phyloP scores from a whole-genome alignment of 1,140 invertebrate species.

The Panagrolaimus sp. region DNA sequence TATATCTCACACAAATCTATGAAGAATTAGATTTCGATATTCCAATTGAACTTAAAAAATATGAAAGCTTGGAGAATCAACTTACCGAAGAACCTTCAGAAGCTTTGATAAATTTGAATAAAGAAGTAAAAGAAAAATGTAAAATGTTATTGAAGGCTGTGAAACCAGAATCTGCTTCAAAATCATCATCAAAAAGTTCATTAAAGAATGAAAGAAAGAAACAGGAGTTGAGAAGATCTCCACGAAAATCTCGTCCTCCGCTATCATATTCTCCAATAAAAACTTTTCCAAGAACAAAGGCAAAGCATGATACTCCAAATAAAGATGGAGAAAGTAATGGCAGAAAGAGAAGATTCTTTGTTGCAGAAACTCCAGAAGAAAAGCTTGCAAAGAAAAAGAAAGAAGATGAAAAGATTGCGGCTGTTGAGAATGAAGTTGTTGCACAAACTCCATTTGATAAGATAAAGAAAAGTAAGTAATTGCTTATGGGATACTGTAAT shows the following conservation, averaged over 20 bases:
- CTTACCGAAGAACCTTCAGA: background rate
- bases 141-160: background rate
- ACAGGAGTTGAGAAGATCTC: background rate
- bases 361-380: constrained; percentile 1
- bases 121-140: background rate
- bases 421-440: background rate
- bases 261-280: background rate
- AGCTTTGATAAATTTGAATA: background rate
- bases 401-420: background rate
- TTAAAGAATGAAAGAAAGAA: background rate
- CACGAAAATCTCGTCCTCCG: background rate
- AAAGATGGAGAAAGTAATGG: background rate
- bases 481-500: background rate
- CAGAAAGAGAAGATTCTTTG: background rate
- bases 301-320: background rate
- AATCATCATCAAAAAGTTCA: too few species aligned
- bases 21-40: background rate
- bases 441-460: constrained; percentile 9
- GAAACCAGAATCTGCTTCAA: too few species aligned
- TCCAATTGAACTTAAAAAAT: background rate
- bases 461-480: background rate
- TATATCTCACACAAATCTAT: background rate
- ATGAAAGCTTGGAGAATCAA: constrained; percentile 1
- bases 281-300: background rate
- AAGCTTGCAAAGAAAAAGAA: background rate